Conservation (phyloP, 2,797 vertebrate species). For the Okamejei kenojei region DNA sequence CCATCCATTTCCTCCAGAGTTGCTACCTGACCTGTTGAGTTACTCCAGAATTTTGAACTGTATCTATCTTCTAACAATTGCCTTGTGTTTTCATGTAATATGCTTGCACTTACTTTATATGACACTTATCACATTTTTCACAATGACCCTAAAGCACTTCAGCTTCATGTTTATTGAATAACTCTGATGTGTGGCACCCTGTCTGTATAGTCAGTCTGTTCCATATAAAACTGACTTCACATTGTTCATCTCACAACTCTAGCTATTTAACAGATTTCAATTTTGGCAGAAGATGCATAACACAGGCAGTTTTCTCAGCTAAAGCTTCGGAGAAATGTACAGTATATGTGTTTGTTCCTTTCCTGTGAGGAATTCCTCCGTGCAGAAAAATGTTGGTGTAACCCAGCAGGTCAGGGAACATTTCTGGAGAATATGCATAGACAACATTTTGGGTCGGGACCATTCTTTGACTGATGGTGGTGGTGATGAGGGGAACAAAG, state of each 20-base stretch:
- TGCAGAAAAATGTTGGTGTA: too few species aligned
- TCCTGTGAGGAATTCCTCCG: not conserved
- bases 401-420: too few species aligned
- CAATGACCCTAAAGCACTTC: not conserved
- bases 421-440: too few species aligned
- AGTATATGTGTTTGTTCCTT: not conserved
- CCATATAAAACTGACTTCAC: not conserved
- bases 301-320: not conserved
- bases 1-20: too few species aligned
- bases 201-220: not conserved
- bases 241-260: not conserved
- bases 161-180: not conserved
- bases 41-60: too few species aligned
- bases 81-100: not conserved
- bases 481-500: too few species aligned
- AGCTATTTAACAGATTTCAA: not conserved
- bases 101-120: not conserved
- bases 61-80: not conserved
- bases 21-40: too few species aligned
- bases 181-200: not conserved
- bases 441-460: too few species aligned
- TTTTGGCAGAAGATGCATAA: not conserved
- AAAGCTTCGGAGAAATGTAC: not conserved
- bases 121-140: not conserved
- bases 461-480: too few species aligned